Conservation (phyloP, 2,888 invertebrate genomes). For the Bimastos eiseni region DNA sequence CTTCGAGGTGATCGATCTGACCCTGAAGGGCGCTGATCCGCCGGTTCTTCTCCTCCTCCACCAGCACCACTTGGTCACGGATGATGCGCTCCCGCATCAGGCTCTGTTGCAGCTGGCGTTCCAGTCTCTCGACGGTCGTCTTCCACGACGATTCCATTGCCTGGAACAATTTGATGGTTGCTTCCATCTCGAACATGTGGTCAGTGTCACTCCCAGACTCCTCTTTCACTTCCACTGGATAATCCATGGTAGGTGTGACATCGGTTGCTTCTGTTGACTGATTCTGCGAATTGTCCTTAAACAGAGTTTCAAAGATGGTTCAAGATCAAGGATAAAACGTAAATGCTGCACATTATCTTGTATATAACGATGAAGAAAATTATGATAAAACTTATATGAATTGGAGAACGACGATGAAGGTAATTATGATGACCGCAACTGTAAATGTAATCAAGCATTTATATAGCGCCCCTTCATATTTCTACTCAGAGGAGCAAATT, state of each 20-base stretch:
- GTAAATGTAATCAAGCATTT: too few species aligned
- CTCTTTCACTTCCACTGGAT: neutral
- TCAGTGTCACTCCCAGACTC: neutral
- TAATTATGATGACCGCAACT: too few species aligned
- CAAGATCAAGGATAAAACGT: neutral
- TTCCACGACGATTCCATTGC: conserved; percentile 13
- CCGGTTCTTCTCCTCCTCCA: conserved; percentile 21
- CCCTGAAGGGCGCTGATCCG: neutral
- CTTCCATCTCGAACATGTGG: neutral
- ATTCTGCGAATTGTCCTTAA: neutral
- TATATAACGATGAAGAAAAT: too few species aligned
- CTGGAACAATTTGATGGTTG: neutral
- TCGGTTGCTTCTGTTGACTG: neutral
- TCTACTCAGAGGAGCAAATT: too few species aligned
- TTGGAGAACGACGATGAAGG: too few species aligned
- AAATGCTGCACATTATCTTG: too few species aligned
- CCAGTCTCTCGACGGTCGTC: neutral
- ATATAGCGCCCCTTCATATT: too few species aligned
- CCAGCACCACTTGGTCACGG: neutral
- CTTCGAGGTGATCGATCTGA: neutral
- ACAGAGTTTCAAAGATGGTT: neutral
- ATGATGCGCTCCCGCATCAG: conserved; percentile 9
- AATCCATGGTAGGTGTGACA: neutral
- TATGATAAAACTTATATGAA: too few species aligned
- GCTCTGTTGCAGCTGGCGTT: conserved; percentile 5